Percentiles rank a stretch among this genome's conserved stretches.
Conservation (phyloP, 2,113 vertebrate species). For the Rissa tridactyla region DNA sequence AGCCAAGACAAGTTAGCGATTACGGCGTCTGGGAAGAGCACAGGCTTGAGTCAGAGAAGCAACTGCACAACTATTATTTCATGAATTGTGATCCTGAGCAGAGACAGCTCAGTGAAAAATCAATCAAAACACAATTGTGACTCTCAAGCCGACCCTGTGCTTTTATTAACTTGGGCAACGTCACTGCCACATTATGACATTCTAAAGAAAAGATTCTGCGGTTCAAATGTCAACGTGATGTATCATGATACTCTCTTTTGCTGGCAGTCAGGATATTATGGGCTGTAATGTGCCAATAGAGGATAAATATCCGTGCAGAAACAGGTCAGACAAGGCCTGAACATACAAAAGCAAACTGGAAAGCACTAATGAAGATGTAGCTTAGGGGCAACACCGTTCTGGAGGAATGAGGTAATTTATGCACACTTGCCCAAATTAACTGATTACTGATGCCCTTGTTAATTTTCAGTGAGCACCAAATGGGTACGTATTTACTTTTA, state of each 20-base stretch:
- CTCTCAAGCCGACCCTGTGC: background rate
- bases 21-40: background rate
- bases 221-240: constrained; percentile 13
- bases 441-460: background rate
- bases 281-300: background rate
- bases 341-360: background rate
- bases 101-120: background rate
- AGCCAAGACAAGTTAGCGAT: background rate
- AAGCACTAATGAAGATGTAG: background rate
- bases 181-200: background rate
- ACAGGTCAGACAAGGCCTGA: constrained; percentile 1
- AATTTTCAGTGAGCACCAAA: background rate
- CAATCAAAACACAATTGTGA: constrained; percentile 23
- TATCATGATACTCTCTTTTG: background rate
- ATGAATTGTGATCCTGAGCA: background rate
- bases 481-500: background rate
- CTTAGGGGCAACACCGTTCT: background rate
- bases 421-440: background rate
- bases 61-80: background rate
- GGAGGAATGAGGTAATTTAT: background rate
- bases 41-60: background rate
- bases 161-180: constrained; percentile 20
- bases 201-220: background rate
- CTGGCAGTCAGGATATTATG: background rate
- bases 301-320: background rate